Conservation (phyloP, 2,888 invertebrate genomes). For the Hydrotaea cyrtoneurina region DNA sequence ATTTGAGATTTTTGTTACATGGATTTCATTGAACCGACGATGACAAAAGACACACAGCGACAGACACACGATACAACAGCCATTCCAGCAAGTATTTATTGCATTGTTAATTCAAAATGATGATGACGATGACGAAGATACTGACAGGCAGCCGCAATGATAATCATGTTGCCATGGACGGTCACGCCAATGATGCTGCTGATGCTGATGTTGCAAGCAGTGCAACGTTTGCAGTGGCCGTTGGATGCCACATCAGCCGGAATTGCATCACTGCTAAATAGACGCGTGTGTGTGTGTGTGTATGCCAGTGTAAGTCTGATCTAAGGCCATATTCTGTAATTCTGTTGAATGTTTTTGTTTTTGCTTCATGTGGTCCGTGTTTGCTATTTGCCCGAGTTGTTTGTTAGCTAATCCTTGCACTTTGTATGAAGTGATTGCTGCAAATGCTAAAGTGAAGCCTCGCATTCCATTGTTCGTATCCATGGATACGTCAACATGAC, state of each 20-base stretch:
- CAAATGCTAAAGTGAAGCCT: too few species aligned
- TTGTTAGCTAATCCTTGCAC: not conserved
- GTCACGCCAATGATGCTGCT: not conserved
- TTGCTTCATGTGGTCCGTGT: too few species aligned
- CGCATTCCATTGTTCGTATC: too few species aligned
- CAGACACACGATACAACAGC: not conserved
- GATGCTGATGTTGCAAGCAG: not conserved
- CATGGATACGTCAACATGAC: too few species aligned
- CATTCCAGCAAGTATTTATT: constrained; percentile 7
- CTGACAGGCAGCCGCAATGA: not conserved
- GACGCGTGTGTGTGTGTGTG: too few species aligned
- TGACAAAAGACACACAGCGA: constrained; percentile 14
- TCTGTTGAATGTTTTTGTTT: too few species aligned
- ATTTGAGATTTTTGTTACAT: not conserved
- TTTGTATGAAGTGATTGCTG: not conserved
- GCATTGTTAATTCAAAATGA: constrained; percentile 5
- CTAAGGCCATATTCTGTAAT: too few species aligned
- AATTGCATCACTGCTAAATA: not conserved
- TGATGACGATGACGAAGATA: not conserved
- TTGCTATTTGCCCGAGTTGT: too few species aligned
- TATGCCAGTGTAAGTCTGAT: too few species aligned
- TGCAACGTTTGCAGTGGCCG: not conserved
- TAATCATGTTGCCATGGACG: not conserved
- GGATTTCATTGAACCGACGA: not conserved
- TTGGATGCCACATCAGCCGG: not conserved